A percentile compares a stretch with the other conserved stretches of the same genome.
These are phyloP conservation scores for Seriola aureovittata DNA, from an alignment of 2,113 vertebrate genomes.

Conservation along the genomic window DNA sequence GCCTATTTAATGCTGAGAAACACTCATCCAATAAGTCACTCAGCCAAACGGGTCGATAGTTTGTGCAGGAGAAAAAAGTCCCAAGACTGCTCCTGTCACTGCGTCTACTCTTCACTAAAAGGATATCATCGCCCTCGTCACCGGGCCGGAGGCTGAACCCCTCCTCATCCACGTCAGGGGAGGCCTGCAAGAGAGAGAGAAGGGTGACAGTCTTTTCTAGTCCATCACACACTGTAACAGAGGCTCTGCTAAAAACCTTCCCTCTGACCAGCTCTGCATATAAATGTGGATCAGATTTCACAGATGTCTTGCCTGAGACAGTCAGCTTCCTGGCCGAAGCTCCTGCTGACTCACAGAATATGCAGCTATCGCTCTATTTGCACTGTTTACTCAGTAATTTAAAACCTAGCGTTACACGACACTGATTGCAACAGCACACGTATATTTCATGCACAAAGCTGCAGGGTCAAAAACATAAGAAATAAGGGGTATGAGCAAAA, in stretches of 20 bases:
- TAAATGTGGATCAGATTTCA: slow-evolving; percentile 50
- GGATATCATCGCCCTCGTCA: slow-evolving; percentile 95
- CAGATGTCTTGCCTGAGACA: slow-evolving; percentile 38
- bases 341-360: slow-evolving; percentile 56
- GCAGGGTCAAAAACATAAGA: slow-evolving; percentile 4
- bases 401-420: slow-evolving; percentile 39
- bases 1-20: slow-evolving; percentile 55
- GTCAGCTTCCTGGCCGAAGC: slow-evolving; percentile 41
- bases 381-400: slow-evolving; percentile 31
- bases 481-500: neutral
- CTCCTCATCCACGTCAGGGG: slow-evolving; percentile 96
- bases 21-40: slow-evolving; percentile 56
- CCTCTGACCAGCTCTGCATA: slow-evolving; percentile 4
- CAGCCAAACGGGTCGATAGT: slow-evolving; percentile 60
- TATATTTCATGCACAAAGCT: slow-evolving; percentile 15
- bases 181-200: slow-evolving; percentile 85
- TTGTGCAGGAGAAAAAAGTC: slow-evolving; percentile 40
- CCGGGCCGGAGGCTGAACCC: slow-evolving; percentile 96
- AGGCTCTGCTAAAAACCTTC: slow-evolving; percentile 11
- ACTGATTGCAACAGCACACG: slow-evolving; percentile 4
- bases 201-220: neutral
- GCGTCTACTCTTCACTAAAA: slow-evolving; percentile 71
- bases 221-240: slow-evolving; percentile 2
- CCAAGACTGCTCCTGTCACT: slow-evolving; percentile 3
- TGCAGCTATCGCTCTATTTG: slow-evolving; percentile 27